phyloP scores from a whole-genome alignment of 2,888 invertebrate species.

The Deilephila elpenor region DNA sequence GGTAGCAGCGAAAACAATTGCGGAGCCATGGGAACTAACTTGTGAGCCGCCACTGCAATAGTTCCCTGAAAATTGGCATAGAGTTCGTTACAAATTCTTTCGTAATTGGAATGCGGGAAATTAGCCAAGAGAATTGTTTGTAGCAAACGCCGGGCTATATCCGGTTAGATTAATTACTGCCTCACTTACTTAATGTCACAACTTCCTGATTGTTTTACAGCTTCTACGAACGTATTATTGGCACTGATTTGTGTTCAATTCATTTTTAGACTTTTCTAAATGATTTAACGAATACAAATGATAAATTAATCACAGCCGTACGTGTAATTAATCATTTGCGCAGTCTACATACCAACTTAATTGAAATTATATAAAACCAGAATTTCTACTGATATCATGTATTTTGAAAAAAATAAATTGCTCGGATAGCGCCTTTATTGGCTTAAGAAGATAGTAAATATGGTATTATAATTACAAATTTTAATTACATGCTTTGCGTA shows the following conservation, averaged over 20 bases:
- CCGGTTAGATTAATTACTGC: neutral
- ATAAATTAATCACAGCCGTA: no score
- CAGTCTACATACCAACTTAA: no score
- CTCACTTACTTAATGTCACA: conserved; percentile 5
- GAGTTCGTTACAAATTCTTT: conserved; percentile 60
- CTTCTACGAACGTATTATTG: neutral
- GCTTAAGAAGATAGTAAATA: no score
- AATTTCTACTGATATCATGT: no score
- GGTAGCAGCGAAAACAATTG: conserved; percentile 78
- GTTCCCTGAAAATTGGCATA: conserved; percentile 65
- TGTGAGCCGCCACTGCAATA: conserved; percentile 55
- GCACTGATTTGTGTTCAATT: neutral
- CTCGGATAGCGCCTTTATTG: no score
- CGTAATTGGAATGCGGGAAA: conserved; percentile 52
- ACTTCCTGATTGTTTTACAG: neutral
- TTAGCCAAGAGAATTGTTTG: conserved; percentile 37
- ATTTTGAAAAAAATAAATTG: no score
- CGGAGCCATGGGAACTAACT: conserved; percentile 70
- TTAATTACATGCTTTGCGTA: no score
- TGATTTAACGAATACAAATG: no score
- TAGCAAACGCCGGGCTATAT: neutral
- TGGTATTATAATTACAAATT: no score
- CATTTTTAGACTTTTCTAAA: neutral
- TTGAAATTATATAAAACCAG: no score
- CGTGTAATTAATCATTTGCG: no score